Conservation (phyloP, 2,113 vertebrate species). For the Struthio camelus region DNA sequence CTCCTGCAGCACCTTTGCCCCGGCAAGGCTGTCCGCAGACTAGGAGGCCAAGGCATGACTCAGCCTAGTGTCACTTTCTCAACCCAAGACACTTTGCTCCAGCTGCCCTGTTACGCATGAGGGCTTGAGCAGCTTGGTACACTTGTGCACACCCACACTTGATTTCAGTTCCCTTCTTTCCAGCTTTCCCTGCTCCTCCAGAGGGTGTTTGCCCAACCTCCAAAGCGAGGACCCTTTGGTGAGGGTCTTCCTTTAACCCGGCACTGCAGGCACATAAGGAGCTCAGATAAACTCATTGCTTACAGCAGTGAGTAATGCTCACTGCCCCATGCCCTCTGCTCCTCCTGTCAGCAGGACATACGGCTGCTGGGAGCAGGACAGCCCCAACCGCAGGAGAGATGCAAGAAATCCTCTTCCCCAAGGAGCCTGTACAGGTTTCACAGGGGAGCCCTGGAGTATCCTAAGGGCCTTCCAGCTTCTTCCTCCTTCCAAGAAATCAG, state of each 20-base stretch:
- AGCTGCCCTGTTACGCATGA: neutral
- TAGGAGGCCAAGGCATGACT: neutral
- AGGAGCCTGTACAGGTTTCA: too few relatives aligned
- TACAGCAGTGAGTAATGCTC: too few relatives aligned
- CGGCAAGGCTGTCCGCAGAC: neutral
- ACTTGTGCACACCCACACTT: rapidly evolving
- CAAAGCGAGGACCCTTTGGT: neutral
- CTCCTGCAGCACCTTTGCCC: neutral
- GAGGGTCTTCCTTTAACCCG: neutral
- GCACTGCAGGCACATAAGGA: neutral
- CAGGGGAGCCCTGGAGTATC: too few relatives aligned
- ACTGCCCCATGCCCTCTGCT: too few relatives aligned
- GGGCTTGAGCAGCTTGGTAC: neutral
- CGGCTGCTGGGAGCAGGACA: too few relatives aligned
- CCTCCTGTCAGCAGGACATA: too few relatives aligned
- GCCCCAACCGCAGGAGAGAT: too few relatives aligned
- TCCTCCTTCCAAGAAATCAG: neutral
- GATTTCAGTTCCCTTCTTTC: neutral
- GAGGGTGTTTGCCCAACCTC: neutral
- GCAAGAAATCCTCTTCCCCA: too few relatives aligned
- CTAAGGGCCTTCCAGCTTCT: neutral
- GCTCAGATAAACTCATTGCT: neutral
- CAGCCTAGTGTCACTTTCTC: neutral
- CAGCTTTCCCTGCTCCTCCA: neutral
- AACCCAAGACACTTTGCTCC: neutral